Evolutionary conservation across 2,797 vertebrate species (phyloP).

Genomic region (Myotis daubentonii): DNA sequence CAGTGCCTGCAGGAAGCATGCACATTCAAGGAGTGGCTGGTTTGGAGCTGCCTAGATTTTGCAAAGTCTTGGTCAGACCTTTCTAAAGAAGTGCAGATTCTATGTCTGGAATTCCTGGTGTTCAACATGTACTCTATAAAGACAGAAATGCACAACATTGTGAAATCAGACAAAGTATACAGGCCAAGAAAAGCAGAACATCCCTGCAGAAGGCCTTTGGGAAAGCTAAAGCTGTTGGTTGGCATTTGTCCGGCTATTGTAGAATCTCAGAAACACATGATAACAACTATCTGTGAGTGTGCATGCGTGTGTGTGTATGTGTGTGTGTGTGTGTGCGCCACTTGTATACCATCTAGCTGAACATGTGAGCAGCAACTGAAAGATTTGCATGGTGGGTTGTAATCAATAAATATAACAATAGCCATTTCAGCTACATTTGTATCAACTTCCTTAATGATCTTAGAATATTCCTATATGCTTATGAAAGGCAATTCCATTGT

Average conservation of each 20-base stretch:
- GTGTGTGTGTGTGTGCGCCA: fast-evolving
- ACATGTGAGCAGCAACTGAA: background rate
- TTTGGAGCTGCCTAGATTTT: background rate
- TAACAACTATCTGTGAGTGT: background rate
- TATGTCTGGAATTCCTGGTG: background rate
- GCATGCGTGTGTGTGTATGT: background rate
- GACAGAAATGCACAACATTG: background rate
- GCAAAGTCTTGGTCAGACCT: background rate
- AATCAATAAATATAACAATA: slow-evolving; percentile 29
- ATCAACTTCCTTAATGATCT: background rate
- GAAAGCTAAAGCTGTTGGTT: background rate
- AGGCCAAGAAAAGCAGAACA: background rate
- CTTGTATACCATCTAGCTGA: background rate
- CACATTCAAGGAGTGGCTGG: background rate
- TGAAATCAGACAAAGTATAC: background rate
- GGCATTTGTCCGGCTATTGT: background rate
- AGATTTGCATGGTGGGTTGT: background rate
- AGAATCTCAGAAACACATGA: background rate
- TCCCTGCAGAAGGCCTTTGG: background rate
- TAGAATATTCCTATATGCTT: background rate
- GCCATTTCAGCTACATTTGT: background rate
- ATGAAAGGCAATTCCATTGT: background rate
- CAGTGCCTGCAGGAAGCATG: background rate
- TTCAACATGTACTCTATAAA: background rate
- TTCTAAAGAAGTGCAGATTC: slow-evolving; percentile 13